phyloP scores from a whole-genome alignment of 2,797 vertebrate genomes.

The Eidolon dupreanum region DNA sequence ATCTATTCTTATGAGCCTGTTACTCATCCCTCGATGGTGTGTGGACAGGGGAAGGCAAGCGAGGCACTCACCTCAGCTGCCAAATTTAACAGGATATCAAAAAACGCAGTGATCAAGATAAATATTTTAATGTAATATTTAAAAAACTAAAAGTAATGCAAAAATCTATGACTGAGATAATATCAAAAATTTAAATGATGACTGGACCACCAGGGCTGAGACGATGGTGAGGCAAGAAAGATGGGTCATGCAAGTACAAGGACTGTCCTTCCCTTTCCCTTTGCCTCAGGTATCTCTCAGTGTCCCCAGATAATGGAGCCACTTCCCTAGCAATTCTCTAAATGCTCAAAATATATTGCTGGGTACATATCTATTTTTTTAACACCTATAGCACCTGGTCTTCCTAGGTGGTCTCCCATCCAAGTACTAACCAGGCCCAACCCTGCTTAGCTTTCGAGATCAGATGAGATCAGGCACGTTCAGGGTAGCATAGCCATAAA shows the following conservation, averaged over 20 bases:
- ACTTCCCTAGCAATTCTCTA: background rate
- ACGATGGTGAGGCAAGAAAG: background rate
- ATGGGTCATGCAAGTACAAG: background rate
- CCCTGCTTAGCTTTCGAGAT: too few relatives aligned
- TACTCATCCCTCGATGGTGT: background rate
- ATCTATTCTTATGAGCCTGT: background rate
- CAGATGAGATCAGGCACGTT: too few relatives aligned
- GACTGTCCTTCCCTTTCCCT: background rate
- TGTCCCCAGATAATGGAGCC: background rate
- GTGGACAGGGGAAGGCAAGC: background rate
- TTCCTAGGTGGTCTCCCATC: too few relatives aligned
- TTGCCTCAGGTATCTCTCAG: background rate
- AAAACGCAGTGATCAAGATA: background rate
- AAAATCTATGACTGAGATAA: background rate
- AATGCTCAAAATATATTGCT: background rate
- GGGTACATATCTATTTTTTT: background rate
- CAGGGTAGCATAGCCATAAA: too few relatives aligned
- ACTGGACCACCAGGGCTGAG: background rate
- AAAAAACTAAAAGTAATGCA: slow-evolving; percentile 17
- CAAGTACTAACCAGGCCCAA: too few relatives aligned
- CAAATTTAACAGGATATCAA: background rate
- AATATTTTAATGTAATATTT: background rate
- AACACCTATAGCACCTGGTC: too few relatives aligned
- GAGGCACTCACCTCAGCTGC: background rate
- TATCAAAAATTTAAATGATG: background rate